Conservation (phyloP, 2,888 invertebrate genomes). For the Tiphia femorata region DNA sequence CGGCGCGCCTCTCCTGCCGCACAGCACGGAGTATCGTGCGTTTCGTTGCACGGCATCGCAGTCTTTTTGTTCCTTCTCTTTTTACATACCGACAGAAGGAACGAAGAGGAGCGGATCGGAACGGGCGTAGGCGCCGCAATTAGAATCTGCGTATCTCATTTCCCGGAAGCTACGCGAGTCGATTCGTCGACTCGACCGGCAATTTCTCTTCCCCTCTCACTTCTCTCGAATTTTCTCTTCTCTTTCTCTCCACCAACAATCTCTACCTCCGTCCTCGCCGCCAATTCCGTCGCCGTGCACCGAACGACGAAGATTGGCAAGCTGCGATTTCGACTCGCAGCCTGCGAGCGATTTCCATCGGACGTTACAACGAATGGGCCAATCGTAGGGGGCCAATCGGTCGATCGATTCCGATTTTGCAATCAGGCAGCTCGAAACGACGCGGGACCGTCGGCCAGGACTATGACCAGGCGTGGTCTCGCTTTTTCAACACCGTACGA, state of each 20-base stretch:
- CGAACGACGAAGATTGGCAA: slow-evolving; percentile 47
- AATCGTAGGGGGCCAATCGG: slow-evolving; percentile 44
- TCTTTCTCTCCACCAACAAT: too few species aligned
- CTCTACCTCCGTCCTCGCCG: too few species aligned
- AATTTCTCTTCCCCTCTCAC: slow-evolving; percentile 29
- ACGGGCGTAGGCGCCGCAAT: neutral
- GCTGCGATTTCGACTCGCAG: slow-evolving; percentile 32
- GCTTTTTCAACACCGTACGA: too few species aligned
- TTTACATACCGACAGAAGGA: too few species aligned
- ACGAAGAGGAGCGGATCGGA: too few species aligned
- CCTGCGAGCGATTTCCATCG: slow-evolving; percentile 48
- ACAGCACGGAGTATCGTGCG: too few species aligned
- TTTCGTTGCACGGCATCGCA: too few species aligned
- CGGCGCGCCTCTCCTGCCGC: too few species aligned
- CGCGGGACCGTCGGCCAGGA: slow-evolving; percentile 20
- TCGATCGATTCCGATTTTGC: slow-evolving; percentile 44
- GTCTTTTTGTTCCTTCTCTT: too few species aligned
- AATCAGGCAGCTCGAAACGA: slow-evolving; percentile 42
- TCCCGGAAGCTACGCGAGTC: slow-evolving; percentile 24
- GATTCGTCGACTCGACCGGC: slow-evolving; percentile 34
- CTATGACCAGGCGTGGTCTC: neutral
- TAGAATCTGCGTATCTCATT: slow-evolving; percentile 28
- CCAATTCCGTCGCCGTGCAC: too few species aligned
- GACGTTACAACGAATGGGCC: slow-evolving; percentile 51
- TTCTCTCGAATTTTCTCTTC: too few species aligned